Evolutionary conservation across 2,113 vertebrate genomes (phyloP).

Genomic region (Calyptomena viridis): DNA sequence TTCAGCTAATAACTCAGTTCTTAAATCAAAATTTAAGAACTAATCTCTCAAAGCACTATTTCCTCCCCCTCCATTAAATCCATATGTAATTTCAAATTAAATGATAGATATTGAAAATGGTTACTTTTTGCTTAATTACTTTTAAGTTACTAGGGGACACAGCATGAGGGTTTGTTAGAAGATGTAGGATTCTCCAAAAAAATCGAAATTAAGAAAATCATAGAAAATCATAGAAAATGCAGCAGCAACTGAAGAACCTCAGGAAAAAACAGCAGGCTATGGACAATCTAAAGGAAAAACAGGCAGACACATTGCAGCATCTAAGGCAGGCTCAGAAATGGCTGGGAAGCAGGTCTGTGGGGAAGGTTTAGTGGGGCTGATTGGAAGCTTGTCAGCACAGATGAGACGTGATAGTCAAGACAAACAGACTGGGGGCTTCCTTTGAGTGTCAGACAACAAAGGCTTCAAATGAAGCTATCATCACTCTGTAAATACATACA

Average conservation of each 20-base stretch:
- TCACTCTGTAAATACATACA: background rate
- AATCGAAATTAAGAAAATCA: conserved; percentile 68
- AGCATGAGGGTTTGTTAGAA: conserved; percentile 73
- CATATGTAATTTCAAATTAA: conserved; percentile 76
- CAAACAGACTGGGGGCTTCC: background rate
- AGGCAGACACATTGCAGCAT: conserved; percentile 15
- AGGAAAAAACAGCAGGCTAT: conserved; percentile 52
- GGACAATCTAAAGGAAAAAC: conserved; percentile 43
- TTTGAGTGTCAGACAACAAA: background rate
- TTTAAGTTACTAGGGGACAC: conserved; percentile 68
- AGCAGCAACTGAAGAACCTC: conserved; percentile 37
- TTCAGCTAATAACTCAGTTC: conserved; percentile 76
- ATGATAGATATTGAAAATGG: conserved; percentile 69
- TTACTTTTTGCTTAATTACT: conserved; percentile 77
- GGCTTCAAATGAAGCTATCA: background rate
- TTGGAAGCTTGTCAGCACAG: conserved; percentile 55
- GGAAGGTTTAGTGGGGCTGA: background rate
- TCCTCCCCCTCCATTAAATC: conserved; percentile 64
- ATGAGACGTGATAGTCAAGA: background rate
- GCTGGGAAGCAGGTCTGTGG: background rate
- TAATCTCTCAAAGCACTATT: conserved; percentile 79
- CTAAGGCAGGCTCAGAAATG: background rate
- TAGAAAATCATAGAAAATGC: conserved; percentile 65
- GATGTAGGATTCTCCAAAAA: conserved; percentile 61
- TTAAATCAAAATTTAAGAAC: conserved; percentile 76